Conservation (phyloP, 2,113 vertebrate genomes). For the Agapornis roseicollis region DNA sequence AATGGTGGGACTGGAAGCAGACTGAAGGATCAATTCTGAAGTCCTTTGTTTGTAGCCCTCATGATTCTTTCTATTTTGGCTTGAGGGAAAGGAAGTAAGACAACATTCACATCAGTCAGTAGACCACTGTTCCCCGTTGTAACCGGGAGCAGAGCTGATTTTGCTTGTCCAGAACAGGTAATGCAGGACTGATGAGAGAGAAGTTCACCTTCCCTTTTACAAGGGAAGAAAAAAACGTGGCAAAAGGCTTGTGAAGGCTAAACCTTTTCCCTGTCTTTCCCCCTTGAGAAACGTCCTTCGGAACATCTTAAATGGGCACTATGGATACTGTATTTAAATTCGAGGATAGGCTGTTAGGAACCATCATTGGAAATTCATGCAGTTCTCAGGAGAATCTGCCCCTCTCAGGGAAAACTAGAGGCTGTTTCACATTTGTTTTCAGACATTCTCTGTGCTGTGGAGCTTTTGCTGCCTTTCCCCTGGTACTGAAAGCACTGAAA, state of each 20-base stretch:
- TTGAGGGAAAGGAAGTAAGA: neutral
- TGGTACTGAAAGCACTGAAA: neutral
- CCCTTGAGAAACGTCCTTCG: neutral
- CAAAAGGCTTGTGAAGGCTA: neutral
- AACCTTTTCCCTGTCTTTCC: neutral
- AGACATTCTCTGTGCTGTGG: neutral
- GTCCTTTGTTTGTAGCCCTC: neutral
- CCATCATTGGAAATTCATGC: neutral
- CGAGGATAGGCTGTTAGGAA: neutral
- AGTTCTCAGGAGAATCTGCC: neutral
- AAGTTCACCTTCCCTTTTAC: neutral
- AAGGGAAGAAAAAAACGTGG: neutral
- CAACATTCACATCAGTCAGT: neutral
- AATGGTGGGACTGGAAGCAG: neutral
- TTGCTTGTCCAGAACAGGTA: neutral
- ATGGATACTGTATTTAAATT: neutral
- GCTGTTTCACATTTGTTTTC: neutral
- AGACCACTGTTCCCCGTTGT: neutral
- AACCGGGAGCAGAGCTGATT: neutral
- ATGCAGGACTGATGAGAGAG: neutral
- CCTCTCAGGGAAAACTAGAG: neutral
- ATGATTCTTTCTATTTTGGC: neutral
- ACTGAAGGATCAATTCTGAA: neutral
- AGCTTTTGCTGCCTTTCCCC: neutral
- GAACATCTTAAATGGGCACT: neutral